Evolutionary conservation across 2,113 vertebrate genomes (phyloP).

Genomic region (Cebidichthys violaceus): DNA sequence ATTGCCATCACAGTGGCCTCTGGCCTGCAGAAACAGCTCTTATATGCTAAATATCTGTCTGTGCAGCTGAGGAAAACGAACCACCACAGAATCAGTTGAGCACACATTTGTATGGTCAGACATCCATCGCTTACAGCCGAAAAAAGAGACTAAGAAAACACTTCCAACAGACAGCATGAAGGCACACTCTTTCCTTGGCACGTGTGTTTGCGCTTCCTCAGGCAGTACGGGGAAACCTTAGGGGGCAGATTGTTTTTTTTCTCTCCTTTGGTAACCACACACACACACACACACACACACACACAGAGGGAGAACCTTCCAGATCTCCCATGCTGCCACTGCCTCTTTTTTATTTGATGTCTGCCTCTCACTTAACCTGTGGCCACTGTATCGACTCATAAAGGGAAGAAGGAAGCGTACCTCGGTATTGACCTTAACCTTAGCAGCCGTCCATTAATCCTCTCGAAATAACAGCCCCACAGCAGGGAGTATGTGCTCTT

Average conservation of each 20-base stretch:
- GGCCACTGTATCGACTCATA: slow-evolving; percentile 68
- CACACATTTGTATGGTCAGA: slow-evolving; percentile 47
- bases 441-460: slow-evolving; percentile 58
- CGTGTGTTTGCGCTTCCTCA: slow-evolving; percentile 21
- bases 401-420: slow-evolving; percentile 67
- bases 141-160: slow-evolving; percentile 49
- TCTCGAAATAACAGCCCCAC: slow-evolving; percentile 63
- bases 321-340: background rate
- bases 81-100: slow-evolving; percentile 43
- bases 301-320: slow-evolving; percentile 12
- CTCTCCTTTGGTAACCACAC: background rate
- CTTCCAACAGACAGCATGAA: slow-evolving; percentile 40
- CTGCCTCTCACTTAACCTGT: slow-evolving; percentile 21
- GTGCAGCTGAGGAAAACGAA: background rate
- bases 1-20: slow-evolving; percentile 32
- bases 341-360: background rate
- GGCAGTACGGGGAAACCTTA: slow-evolving; percentile 26
- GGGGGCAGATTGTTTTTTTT: slow-evolving; percentile 12
- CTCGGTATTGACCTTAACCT: slow-evolving; percentile 72
- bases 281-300: slow-evolving; percentile 19
- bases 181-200: background rate
- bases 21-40: background rate
- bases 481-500: slow-evolving; percentile 59
- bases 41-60: background rate
- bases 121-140: slow-evolving; percentile 51